Conservation (phyloP, 2,797 vertebrate genomes). For the Oryzias dopingdopingensis region DNA sequence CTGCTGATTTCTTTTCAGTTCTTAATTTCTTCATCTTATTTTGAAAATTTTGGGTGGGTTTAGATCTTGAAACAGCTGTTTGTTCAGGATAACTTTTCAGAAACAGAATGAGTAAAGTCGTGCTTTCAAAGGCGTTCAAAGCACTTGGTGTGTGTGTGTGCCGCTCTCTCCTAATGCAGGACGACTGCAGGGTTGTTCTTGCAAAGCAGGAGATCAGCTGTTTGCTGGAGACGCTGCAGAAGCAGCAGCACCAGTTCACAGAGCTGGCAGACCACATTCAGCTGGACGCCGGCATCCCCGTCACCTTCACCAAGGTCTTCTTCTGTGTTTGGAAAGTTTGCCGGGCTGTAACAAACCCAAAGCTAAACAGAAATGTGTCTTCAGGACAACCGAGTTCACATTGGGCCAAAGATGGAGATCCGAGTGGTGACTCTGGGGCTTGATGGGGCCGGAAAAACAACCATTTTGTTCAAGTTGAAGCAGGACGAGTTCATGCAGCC, state of each 20-base stretch:
- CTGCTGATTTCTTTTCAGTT: no score
- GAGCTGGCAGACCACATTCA: constrained; percentile 96
- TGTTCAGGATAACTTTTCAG: no score
- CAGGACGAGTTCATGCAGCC: constrained; percentile 99
- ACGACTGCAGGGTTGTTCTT: constrained; percentile 96
- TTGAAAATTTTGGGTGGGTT: no score
- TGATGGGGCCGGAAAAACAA: constrained; percentile 96
- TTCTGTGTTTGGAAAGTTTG: no score
- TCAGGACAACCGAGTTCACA: constrained; percentile 97
- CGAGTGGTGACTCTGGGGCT: constrained; percentile 94
- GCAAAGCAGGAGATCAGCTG: constrained; percentile 97
- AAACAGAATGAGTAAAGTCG: no score
- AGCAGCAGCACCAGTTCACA: constrained; percentile 98
- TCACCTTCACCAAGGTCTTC: constrained; percentile 96
- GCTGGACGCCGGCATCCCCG: constrained; percentile 96
- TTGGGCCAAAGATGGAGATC: constrained; percentile 99
- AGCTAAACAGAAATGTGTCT: background rate
- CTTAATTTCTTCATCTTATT: no score
- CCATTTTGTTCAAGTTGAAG: constrained; percentile 98
- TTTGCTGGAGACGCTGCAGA: constrained; percentile 92
- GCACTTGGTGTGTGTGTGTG: background rate
- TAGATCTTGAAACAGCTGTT: no score
- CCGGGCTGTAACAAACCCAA: background rate
- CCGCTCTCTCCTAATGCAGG: constrained; percentile 70
- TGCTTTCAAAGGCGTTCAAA: no score